Conservation (phyloP, 2,888 invertebrate genomes). For the Drosophila siamana region DNA sequence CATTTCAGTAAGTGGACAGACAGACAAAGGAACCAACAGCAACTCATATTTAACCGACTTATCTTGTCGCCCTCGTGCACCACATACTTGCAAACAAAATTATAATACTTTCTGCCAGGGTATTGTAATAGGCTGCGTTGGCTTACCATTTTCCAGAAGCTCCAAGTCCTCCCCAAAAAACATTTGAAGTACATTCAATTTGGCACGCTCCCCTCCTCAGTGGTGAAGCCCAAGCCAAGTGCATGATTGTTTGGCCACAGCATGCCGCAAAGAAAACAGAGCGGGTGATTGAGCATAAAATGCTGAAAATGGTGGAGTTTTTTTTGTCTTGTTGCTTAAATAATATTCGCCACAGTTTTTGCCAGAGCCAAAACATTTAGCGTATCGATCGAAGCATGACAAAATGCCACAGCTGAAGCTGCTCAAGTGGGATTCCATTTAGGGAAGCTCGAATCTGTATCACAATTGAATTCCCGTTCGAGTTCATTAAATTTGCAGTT, state of each 20-base stretch:
- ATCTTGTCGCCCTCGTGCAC: not conserved
- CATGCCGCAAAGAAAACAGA: slow-evolving; percentile 10
- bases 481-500: slow-evolving; percentile 22
- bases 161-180: slow-evolving; percentile 3
- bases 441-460: not conserved
- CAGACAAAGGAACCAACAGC: not conserved
- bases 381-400: slow-evolving; percentile 20
- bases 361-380: slow-evolving; percentile 3
- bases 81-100: not conserved
- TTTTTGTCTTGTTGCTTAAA: no score
- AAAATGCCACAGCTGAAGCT: slow-evolving; percentile 1
- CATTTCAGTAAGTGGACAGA: not conserved
- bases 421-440: slow-evolving; percentile 8
- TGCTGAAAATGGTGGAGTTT: slow-evolving; percentile 27
- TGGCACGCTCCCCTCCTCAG: slow-evolving; percentile 15
- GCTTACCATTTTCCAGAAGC: not conserved
- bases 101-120: not conserved
- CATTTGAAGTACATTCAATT: slow-evolving; percentile 22
- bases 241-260: slow-evolving; percentile 16
- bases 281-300: not conserved
- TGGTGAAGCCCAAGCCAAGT: not conserved
- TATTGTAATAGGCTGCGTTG: not conserved
- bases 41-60: not conserved
- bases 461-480: slow-evolving; percentile 8
- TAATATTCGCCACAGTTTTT: slow-evolving; percentile 32